Base-by-base conservation (phyloP, 2,113 vertebrate genomes). In the Heterochromis multidens region DNA sequence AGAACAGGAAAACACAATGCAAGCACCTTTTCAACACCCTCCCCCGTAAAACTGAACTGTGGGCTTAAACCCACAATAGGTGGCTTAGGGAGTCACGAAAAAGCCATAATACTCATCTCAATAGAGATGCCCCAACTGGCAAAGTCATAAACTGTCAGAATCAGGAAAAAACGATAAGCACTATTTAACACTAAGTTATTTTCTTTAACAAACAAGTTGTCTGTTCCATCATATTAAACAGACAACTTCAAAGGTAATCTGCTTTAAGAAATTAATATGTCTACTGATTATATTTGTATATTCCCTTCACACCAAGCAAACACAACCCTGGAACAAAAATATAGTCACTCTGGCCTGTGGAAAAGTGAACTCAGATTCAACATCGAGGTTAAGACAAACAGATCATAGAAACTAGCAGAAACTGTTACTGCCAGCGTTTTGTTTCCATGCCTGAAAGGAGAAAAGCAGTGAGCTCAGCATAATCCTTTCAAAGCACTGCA, bases 391-490 rank as follows among this genome's bases (percentile, higher is more conserved):
- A 88, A 92, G 70, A 90, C 86, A 93, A 95, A 95, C 89, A 91
- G 60, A 90, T 94, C 92, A 93, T 93, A 91, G 94, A 95, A 95
- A 89, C 76, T 84, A 90, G 81, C 85, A 91, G 91, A 95, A 95
- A 93, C 78, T 91, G 93, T 94, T 86, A 74, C 88, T 87, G 93
- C 89, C 90, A 96, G 94, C 91, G 63, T 91, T 95, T 96, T 94
- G 89, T 92, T 89, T 83, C 86, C 77, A 60, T 72, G 91, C 61
- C 79, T 94, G 90, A 95, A 94, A 90, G 89, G 88, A 88, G 85
- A 77, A 94, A 96, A 91, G 81, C 87, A 21, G 74, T 91, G 89
- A 95, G 92, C 83, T 83, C 95, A 96, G 96, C 96, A 95, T 84
- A 93, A 96, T 95, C 91, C 93, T 95, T 97, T 97, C 93, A 96